phyloP scores from a whole-genome alignment of 2,113 vertebrate genomes.

The Brachypteracias leptosomus region DNA sequence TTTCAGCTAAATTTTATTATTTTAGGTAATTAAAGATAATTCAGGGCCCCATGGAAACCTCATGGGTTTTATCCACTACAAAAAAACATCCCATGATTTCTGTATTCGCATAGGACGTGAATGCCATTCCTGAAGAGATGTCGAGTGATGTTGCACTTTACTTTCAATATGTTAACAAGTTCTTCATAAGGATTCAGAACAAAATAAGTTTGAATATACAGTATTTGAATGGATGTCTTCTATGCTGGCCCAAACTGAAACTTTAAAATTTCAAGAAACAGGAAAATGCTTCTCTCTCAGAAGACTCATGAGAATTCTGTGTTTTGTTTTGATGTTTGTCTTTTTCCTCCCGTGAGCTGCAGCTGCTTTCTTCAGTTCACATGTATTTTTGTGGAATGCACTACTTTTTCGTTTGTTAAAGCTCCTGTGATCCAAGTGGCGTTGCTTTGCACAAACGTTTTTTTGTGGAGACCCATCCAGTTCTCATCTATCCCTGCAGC shows the following conservation, averaged over 20 bases:
- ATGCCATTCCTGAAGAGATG: neutral
- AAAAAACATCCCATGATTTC: neutral
- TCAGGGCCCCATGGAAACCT: neutral
- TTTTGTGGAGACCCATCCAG: neutral
- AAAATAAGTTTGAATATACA: neutral
- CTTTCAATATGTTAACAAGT: neutral
- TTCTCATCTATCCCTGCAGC: neutral
- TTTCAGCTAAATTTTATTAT: neutral
- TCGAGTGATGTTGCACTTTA: neutral
- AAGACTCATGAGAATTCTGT: neutral
- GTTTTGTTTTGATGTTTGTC: neutral
- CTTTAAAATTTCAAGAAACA: neutral
- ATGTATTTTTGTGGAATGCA: neutral
- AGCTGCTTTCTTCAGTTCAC: constrained; percentile 28
- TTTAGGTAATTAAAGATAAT: neutral
- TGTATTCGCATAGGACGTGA: neutral
- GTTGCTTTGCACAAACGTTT: neutral
- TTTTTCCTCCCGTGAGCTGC: constrained; percentile 11
- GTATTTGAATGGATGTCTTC: neutral
- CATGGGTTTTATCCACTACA: neutral
- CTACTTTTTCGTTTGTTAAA: neutral
- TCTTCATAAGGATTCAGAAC: neutral
- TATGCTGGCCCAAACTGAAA: neutral
- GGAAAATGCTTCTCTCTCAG: neutral
- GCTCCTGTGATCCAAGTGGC: neutral